Percentiles rank a stretch among this genome's conserved stretches.
Evolutionary conservation across 1,140 invertebrate genomes (phyloP).

Genomic region (Sarcophaga peregrina): DNA sequence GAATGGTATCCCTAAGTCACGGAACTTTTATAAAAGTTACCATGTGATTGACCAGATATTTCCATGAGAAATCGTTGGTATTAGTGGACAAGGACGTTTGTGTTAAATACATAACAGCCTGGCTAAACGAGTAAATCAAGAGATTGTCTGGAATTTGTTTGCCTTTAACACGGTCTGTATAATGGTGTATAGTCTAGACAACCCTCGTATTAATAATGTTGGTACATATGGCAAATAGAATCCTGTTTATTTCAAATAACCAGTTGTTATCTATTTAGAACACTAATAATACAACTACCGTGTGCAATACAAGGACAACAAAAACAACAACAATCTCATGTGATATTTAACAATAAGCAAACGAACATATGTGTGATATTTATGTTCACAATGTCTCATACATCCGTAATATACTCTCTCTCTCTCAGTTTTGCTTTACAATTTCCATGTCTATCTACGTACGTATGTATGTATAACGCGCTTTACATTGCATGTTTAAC

Average conservation of each 20-base stretch:
- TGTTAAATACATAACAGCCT: too few relatives aligned
- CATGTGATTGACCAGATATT: too few relatives aligned
- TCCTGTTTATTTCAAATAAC: slow-evolving; percentile 3
- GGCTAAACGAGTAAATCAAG: too few relatives aligned
- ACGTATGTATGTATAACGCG: background rate
- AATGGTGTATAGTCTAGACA: background rate
- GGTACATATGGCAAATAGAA: background rate
- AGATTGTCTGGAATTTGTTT: too few relatives aligned
- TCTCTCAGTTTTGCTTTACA: background rate
- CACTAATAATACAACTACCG: slow-evolving; percentile 17
- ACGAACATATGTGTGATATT: slow-evolving; percentile 33
- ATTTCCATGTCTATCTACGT: background rate
- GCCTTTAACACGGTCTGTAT: too few relatives aligned
- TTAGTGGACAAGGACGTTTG: too few relatives aligned
- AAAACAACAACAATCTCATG: background rate
- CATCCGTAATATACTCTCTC: slow-evolving; percentile 16
- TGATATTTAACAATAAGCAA: background rate
- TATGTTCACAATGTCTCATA: slow-evolving; percentile 34
- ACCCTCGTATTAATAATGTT: background rate
- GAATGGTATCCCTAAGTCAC: too few relatives aligned
- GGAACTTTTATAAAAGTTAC: too few relatives aligned
- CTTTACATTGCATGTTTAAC: slow-evolving; percentile 23
- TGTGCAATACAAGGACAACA: background rate
- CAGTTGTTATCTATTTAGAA: slow-evolving; percentile 22
- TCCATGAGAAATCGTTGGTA: too few relatives aligned